Base-by-base conservation (phyloP, 1,140 invertebrate species). In the Brachionus asplanchnoidis region DNA sequence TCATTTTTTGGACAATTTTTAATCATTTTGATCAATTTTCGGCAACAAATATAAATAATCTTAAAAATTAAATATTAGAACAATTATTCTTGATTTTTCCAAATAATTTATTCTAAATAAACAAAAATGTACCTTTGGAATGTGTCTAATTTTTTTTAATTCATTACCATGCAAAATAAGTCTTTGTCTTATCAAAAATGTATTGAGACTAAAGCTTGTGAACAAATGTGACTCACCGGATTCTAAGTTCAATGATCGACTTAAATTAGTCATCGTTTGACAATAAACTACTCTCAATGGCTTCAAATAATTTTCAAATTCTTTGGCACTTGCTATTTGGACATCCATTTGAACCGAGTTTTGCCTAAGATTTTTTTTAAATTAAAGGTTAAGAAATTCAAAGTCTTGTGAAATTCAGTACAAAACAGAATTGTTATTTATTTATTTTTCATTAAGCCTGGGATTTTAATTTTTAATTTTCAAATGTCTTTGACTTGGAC, bases 151-250 rank as follows among this genome's bases (percentile, higher is more conserved):
- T 20, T 92, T 92, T 85, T 94, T 91, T 79, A 94, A 93, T 87
- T 95, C 94, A 85, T 93, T 92, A 4, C 95, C 95, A 87, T 96
- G 94, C 1, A 95, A 89, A 28, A 94, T 90, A 2, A 93, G 92
- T 86, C 92, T 91, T 87, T 95, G 95, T 86, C 93, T 90, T 80
- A 92, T 92, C n/a, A 95, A 88, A 88, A 93, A 94, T 85, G 93
- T 92, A 65, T 91, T 89, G 32, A 95, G 87, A 14, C 92, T 92
- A 87, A 94, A 94, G 85, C 93, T 92, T 28, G 89, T 88, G 85
- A 90, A 82, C 5, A 23, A 40, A 42, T 82, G 88, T 85, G 85
- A 87, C 12, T 65, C 79, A 26, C n/a, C 65, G 50, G 53, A 32
- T 26, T 60, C 79, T 12, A 68, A 32, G 46, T 77, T 77, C 6